These are phyloP conservation scores for Oryzias celebensis DNA, from an alignment of 2,113 vertebrate species.

Conservation along the genomic window DNA sequence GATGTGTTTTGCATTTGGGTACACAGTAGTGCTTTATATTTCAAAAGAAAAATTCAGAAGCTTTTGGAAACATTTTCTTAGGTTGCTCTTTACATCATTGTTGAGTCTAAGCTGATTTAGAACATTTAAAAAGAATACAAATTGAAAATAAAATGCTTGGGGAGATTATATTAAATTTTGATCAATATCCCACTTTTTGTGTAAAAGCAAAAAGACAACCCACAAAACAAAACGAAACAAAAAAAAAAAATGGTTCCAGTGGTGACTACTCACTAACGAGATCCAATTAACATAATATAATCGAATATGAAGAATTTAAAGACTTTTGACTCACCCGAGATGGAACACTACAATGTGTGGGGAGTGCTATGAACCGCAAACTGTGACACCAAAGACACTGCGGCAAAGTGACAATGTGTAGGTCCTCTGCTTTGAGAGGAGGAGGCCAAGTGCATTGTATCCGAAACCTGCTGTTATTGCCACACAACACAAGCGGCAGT, in stretches of 20 bases:
- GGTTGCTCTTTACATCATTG: no score
- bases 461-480: constrained; percentile 72
- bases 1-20: no score
- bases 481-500: constrained; percentile 71
- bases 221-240: constrained; percentile 1
- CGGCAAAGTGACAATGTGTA: constrained; percentile 26
- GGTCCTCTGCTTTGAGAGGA: constrained; percentile 62
- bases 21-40: no score
- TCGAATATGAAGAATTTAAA: constrained; percentile 3
- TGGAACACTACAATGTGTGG: constrained; percentile 23
- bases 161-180: constrained; percentile 16
- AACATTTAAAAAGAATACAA: no score
- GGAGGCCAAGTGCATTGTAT: constrained; percentile 71
- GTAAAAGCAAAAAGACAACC: constrained; percentile 3
- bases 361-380: constrained; percentile 40
- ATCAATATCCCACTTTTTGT: background rate
- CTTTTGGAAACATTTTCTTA: no score
- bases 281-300: constrained; percentile 3
- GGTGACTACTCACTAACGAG: constrained; percentile 1
- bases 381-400: constrained; percentile 29
- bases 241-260: constrained; percentile 5
- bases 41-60: no score
- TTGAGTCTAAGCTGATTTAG: no score
- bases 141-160: background rate
- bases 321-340: constrained; percentile 43